Evolutionary conservation across 2,888 invertebrate species (phyloP).

Genomic region (Ferrisia virgata): DNA sequence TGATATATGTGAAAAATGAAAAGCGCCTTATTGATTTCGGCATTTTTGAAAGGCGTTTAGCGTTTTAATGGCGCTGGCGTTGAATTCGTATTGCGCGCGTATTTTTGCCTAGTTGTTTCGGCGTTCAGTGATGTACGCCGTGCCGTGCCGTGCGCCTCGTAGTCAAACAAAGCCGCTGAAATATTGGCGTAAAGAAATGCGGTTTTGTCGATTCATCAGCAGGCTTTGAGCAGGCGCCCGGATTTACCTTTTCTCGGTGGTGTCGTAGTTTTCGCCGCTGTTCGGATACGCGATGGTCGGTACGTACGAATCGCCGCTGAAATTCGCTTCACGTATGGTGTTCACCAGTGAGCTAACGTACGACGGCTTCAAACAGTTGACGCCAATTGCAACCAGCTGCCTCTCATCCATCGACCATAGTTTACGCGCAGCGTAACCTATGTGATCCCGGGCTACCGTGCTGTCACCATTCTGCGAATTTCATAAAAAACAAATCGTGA

Average conservation of each 20-base stretch:
- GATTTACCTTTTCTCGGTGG: slow-evolving; percentile 58
- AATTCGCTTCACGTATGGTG: slow-evolving; percentile 52
- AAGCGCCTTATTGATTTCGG: too few relatives aligned
- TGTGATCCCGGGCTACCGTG: slow-evolving; percentile 77
- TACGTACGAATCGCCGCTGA: slow-evolving; percentile 53
- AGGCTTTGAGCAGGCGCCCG: too few relatives aligned
- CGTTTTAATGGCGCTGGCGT: too few relatives aligned
- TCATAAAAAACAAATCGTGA: not conserved
- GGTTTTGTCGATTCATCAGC: too few relatives aligned
- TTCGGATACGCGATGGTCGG: slow-evolving; percentile 89
- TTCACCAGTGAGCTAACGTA: slow-evolving; percentile 63
- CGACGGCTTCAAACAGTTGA: slow-evolving; percentile 78
- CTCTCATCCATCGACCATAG: slow-evolving; percentile 60
- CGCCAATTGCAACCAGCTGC: slow-evolving; percentile 80
- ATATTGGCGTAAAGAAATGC: too few relatives aligned
- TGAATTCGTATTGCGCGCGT: too few relatives aligned
- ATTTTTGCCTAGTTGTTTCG: too few relatives aligned
- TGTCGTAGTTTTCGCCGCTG: slow-evolving; percentile 79
- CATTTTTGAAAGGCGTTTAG: too few relatives aligned
- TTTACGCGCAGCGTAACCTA: slow-evolving; percentile 67
- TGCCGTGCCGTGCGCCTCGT: too few relatives aligned
- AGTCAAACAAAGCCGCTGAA: too few relatives aligned
- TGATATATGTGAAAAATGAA: too few relatives aligned
- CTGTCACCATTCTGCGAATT: slow-evolving; percentile 58
- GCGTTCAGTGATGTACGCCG: too few relatives aligned